Evolutionary conservation across 2,113 vertebrate genomes (phyloP).

Genomic region (Cyrtonyx montezumae): DNA sequence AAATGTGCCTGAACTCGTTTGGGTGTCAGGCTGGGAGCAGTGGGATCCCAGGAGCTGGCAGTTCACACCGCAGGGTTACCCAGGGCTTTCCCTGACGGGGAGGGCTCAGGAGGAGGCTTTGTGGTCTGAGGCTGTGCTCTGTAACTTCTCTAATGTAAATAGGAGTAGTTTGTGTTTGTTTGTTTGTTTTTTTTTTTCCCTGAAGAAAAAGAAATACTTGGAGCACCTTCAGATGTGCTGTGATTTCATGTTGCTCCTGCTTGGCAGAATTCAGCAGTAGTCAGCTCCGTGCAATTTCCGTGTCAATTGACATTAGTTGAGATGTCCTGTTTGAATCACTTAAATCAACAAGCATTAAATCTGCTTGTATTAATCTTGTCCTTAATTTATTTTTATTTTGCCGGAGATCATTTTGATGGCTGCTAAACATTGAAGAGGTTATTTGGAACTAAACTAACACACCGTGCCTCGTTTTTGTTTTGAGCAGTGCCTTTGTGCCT

Average conservation of each 20-base stretch:
- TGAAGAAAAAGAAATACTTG: background rate
- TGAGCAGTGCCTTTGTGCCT: background rate
- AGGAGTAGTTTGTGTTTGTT: background rate
- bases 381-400: background rate
- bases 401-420: background rate
- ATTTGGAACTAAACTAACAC: background rate
- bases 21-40: background rate
- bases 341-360: background rate
- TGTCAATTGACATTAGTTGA: background rate
- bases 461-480: background rate
- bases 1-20: background rate
- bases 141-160: fast-evolving
- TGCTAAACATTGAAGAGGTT: background rate
- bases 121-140: background rate
- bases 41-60: background rate
- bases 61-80: background rate
- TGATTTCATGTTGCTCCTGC: background rate
- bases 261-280: background rate
- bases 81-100: constrained; percentile 24
- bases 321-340: background rate
- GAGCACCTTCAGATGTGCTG: background rate
- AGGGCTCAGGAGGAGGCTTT: background rate
- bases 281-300: background rate
- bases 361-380: background rate
- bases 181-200: background rate